Evolutionary conservation across 2,113 vertebrate species (phyloP), one percentile per base, ranked within the genome.

Genomic region (Callipepla squamata): DNA sequence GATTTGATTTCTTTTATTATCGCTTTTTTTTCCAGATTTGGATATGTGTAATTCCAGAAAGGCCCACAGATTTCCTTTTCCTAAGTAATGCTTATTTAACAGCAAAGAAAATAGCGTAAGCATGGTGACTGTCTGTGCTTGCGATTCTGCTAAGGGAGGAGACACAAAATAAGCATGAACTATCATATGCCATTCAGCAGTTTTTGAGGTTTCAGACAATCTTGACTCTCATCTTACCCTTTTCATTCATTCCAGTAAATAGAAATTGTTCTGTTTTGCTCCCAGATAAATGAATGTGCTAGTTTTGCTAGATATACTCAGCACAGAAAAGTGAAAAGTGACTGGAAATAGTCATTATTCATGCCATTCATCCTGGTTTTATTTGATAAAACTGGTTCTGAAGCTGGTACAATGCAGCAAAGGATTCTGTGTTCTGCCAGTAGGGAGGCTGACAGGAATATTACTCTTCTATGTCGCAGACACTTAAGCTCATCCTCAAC

Each of bases 321-420:
- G 34, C 58, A 76, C 7, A 57, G 28, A 20, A 11, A 88, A 88
- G 8, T 38, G 16, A 92, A 83, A 82, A 85, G 8, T 36, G 53
- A 45, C 44, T 87, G 67, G 85, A 89, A 87, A 65, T 26, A 66
- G 40, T n/a, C 87, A 82, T 89, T 89, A 38, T 44, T 90, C 22
- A 22, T 45, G 30, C 15, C 69, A 4, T 40, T 58, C 66, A n/a
- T 80, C 30, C n/a, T 47, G 34, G 32, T 55, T 90, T 86, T 70
- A 48, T 30, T 74, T 77, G 40, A 77, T 66, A 69, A 73, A 92
- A 80, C 11, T n/a, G 9, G 3, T 36, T 76, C n/a, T 80, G 85
- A 79, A 92, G 32, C 80, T 88, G 73, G 26, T 70, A 42, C 0
- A 0, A 38, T 48, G 6, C n/a, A 66, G 82, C 42, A 42, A 47